phyloP scores from a whole-genome alignment of 2,797 vertebrate species.

The Cirrhinus molitorella region DNA sequence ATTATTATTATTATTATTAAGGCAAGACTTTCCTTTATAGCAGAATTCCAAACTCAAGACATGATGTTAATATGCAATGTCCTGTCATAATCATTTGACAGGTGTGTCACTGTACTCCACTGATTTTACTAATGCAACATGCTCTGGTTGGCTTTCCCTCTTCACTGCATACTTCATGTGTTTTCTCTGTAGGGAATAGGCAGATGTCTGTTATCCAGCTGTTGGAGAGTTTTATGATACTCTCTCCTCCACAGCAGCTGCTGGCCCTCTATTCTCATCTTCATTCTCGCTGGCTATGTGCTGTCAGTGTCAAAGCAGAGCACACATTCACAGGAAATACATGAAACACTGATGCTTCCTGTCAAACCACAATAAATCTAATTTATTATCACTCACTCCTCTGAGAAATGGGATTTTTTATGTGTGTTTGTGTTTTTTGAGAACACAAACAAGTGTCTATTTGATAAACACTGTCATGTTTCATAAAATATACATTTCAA shows the following conservation, averaged over 20 bases:
- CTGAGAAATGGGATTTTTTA: neutral
- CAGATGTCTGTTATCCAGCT: constrained; percentile 38
- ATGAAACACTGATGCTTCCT: neutral
- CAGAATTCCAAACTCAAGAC: neutral
- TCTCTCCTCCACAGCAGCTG: constrained; percentile 1
- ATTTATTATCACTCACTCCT: neutral
- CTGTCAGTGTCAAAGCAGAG: constrained; percentile 22
- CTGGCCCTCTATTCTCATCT: constrained; percentile 24
- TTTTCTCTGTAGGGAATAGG: constrained; percentile 2
- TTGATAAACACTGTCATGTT: too few relatives aligned
- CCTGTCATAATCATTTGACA: neutral
- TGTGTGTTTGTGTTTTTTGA: neutral
- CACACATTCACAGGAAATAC: neutral
- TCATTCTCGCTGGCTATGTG: constrained; percentile 13
- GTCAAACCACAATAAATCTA: neutral
- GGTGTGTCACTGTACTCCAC: neutral
- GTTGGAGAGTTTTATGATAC: constrained; percentile 25
- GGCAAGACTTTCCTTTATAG: neutral
- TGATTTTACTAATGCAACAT: neutral
- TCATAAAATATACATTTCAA: neutral
- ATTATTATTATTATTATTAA: too few relatives aligned
- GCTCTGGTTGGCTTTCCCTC: constrained; percentile 14
- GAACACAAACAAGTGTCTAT: neutral
- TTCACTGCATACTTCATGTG: constrained; percentile 15
- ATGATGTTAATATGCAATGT: neutral